A percentile compares a stretch with the other conserved stretches of the same genome.
phyloP scores from a whole-genome alignment of 2,797 vertebrate species.

The Catostomus latipinnis region DNA sequence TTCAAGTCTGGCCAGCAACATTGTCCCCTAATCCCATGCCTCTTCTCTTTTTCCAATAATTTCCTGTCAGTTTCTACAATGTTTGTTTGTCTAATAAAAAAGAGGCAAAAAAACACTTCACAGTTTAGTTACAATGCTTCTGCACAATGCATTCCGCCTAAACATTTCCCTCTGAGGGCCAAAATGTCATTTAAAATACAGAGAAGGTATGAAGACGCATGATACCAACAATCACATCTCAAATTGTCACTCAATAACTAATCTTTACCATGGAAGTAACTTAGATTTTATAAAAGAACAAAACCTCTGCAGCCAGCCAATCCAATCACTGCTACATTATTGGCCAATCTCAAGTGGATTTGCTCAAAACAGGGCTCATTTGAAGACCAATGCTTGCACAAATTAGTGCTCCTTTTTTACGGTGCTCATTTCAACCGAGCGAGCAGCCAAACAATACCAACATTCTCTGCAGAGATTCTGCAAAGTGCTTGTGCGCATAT shows the following conservation, averaged over 20 bases:
- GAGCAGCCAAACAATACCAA: conserved; percentile 6
- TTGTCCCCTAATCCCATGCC: too few species aligned
- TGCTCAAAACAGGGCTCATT: conserved; percentile 3
- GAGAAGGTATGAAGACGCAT: not conserved
- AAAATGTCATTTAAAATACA: not conserved
- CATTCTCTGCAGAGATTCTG: conserved; percentile 4
- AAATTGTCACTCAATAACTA: not conserved
- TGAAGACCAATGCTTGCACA: conserved; percentile 27
- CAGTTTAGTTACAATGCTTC: not conserved
- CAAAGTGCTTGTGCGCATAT: conserved; percentile 23
- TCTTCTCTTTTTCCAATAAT: too few species aligned
- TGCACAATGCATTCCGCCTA: not conserved
- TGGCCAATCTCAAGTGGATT: not conserved
- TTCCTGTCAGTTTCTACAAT: too few species aligned
- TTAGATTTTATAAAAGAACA: not conserved
- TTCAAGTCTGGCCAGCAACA: too few species aligned
- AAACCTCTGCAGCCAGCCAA: not conserved
- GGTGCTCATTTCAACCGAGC: conserved; percentile 14
- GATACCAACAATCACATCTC: not conserved
- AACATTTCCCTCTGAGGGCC: not conserved
- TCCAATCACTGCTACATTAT: not conserved
- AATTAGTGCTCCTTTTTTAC: conserved; percentile 21
- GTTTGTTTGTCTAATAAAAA: too few species aligned
- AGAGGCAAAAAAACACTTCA: too few species aligned
- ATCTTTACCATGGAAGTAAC: not conserved